phyloP scores from a whole-genome alignment of 2,888 invertebrate species.

The Pheosia gnoma region DNA sequence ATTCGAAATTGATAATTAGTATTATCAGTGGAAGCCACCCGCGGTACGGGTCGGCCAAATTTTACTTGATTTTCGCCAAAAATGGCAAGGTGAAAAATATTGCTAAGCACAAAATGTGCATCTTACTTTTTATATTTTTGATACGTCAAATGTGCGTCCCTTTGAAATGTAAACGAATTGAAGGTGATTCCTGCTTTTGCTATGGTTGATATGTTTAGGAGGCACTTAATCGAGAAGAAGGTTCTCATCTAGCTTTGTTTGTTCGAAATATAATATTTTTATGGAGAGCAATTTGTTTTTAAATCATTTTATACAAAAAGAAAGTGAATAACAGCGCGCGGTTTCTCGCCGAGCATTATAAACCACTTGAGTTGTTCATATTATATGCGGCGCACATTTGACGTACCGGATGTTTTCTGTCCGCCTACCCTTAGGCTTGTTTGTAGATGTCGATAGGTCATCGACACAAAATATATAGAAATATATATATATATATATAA shows the following conservation, averaged over 20 bases:
- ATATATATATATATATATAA: constrained; percentile 50
- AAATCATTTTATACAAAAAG: too few relatives aligned
- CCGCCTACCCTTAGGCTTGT: constrained; percentile 80
- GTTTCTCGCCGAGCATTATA: neutral
- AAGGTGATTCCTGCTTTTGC: neutral
- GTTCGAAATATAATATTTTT: too few relatives aligned
- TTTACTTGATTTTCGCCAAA: constrained; percentile 54
- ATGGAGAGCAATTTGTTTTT: too few relatives aligned
- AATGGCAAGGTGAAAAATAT: constrained; percentile 51
- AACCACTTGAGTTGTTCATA: too few relatives aligned
- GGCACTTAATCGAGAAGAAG: too few relatives aligned
- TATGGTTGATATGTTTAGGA: constrained; percentile 1
- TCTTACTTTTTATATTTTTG: constrained; percentile 57
- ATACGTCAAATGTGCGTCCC: constrained; percentile 63
- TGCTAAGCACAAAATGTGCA: constrained; percentile 74
- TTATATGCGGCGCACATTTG: constrained; percentile 51
- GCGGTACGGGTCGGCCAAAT: constrained; percentile 54
- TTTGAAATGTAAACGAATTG: neutral
- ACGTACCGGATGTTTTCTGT: constrained; percentile 65
- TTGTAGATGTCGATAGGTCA: constrained; percentile 62
- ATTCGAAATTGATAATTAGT: constrained; percentile 80
- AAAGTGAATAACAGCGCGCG: neutral
- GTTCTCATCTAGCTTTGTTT: too few relatives aligned
- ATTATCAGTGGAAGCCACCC: constrained; percentile 62
- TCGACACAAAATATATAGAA: constrained; percentile 61